phyloP scores from a whole-genome alignment of 2,888 invertebrate species.

The Drosophila kanekoi region DNA sequence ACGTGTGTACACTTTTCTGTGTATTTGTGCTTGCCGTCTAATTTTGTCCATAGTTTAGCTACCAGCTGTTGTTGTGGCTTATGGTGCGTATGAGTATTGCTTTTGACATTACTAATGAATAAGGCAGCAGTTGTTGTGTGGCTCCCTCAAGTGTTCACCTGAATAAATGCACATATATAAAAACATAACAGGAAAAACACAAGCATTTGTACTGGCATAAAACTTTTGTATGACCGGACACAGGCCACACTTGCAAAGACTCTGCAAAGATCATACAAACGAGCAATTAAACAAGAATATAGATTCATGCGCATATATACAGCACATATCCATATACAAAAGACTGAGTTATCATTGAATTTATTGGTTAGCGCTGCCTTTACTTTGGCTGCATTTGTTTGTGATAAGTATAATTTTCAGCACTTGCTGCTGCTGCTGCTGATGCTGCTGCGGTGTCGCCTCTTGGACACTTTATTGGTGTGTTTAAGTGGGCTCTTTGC shows the following conservation, averaged over 20 bases:
- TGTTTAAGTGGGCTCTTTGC: constrained; percentile 82
- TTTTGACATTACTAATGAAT: constrained; percentile 36
- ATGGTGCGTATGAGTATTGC: constrained; percentile 57
- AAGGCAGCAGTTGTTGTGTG: constrained; percentile 17
- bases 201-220: constrained; percentile 20
- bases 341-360: constrained; percentile 59
- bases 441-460: constrained; percentile 28
- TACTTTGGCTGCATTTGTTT: constrained; percentile 29
- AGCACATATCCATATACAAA: too few relatives aligned
- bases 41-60: constrained; percentile 56
- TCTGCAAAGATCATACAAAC: not conserved
- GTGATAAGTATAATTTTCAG: constrained; percentile 27
- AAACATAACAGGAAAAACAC: constrained; percentile 2
- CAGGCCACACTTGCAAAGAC: constrained; percentile 20
- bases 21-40: constrained; percentile 44
- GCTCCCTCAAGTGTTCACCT: constrained; percentile 24
- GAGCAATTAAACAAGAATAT: too few relatives aligned
- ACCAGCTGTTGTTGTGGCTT: constrained; percentile 45
- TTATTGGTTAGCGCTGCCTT: constrained; percentile 25
- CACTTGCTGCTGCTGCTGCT: constrained; percentile 31
- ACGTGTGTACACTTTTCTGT: constrained; percentile 8
- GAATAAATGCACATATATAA: constrained; percentile 11
- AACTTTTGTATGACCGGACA: constrained; percentile 23
- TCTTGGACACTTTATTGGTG: constrained; percentile 64
- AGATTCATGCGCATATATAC: too few relatives aligned